Evolutionary conservation across 2,888 invertebrate genomes (phyloP).

Genomic region (Melinopterus prodromus): DNA sequence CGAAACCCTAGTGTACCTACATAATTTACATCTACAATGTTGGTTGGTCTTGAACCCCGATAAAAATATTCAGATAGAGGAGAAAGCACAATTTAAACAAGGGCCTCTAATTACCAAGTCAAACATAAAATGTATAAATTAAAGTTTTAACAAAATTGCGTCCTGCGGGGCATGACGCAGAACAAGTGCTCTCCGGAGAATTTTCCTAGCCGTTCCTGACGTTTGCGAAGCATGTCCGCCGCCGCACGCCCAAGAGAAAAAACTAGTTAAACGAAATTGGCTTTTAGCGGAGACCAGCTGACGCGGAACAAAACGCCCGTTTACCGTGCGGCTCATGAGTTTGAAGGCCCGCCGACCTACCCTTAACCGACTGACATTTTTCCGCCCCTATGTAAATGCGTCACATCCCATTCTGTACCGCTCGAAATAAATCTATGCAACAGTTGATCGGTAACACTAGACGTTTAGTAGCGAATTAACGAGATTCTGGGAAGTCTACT

Average conservation of each 20-base stretch:
- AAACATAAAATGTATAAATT: background rate
- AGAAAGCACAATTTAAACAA: background rate
- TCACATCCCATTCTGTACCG: background rate
- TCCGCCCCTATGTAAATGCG: background rate
- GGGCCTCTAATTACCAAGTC: background rate
- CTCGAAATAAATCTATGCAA: background rate
- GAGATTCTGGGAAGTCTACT: background rate
- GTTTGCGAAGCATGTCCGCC: background rate
- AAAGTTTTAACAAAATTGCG: background rate
- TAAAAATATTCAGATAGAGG: background rate
- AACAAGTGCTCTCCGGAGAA: background rate
- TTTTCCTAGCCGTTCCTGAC: constrained; percentile 4
- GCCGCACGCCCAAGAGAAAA: background rate
- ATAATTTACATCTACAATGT: background rate
- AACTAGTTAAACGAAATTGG: constrained; percentile 4
- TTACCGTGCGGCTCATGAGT: background rate
- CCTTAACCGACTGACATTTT: background rate
- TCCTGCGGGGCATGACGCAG: background rate
- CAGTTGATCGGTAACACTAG: background rate
- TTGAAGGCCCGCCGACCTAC: background rate
- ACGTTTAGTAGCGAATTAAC: background rate
- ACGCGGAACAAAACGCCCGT: background rate
- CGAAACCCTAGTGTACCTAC: no score
- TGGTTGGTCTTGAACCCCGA: background rate
- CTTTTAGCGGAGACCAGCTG: background rate